phyloP scores from a whole-genome alignment of 2,888 invertebrate species.

The Zelleria hepariella region DNA sequence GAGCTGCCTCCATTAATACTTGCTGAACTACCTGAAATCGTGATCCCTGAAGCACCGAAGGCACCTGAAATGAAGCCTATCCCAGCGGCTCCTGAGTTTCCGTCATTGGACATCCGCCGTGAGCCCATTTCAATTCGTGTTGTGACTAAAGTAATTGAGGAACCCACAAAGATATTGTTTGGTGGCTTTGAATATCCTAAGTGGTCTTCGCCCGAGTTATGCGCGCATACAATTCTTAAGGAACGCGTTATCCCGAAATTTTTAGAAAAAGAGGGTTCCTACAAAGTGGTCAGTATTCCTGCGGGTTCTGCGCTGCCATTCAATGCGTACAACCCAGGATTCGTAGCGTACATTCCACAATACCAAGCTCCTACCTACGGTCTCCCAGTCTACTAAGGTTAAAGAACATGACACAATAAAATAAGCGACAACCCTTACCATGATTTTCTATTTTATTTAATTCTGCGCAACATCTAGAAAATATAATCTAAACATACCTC shows the following conservation, averaged over 20 bases:
- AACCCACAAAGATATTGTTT: background rate
- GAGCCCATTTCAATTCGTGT: background rate
- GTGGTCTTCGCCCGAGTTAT: background rate
- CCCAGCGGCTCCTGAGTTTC: slow-evolving; percentile 5
- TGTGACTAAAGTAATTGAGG: background rate
- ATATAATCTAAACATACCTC: background rate
- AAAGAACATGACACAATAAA: background rate
- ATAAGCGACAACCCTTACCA: background rate
- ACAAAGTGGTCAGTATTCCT: background rate
- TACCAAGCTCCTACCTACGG: background rate
- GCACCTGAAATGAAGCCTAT: background rate
- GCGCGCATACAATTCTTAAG: background rate
- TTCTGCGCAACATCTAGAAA: background rate
- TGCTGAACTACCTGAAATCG: slow-evolving; percentile 4
- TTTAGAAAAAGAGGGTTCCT: too few species aligned
- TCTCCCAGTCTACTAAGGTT: background rate
- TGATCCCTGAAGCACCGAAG: background rate
- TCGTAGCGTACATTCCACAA: background rate
- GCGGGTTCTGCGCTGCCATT: background rate
- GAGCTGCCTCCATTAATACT: slow-evolving; percentile 17
- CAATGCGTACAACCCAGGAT: background rate
- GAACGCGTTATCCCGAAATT: background rate
- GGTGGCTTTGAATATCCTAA: background rate
- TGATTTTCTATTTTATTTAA: background rate
- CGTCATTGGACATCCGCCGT: background rate